phyloP scores from a whole-genome alignment of 2,888 invertebrate genomes.

The Macrophya annulata region DNA sequence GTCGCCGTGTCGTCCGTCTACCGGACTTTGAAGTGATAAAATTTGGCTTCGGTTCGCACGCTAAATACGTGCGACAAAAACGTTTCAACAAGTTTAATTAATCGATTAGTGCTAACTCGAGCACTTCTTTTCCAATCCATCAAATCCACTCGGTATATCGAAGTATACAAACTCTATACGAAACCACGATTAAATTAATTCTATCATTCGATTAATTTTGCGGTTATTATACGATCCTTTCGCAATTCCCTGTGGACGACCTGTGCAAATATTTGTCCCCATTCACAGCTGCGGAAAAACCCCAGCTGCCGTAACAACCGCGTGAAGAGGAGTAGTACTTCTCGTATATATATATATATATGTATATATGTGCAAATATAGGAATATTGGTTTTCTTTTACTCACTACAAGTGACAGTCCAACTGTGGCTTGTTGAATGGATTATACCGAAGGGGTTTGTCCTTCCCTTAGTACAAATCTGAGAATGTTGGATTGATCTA shows the following conservation, averaged over 20 bases:
- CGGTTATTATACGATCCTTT: conserved; percentile 21
- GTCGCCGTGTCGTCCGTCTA: background rate
- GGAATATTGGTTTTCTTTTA: background rate
- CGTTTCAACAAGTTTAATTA: background rate
- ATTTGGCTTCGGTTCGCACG: conserved; percentile 3
- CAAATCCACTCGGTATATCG: conserved; percentile 11
- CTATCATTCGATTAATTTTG: conserved; percentile 6
- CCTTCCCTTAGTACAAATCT: background rate
- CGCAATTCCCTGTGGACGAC: conserved; percentile 5
- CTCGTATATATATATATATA: background rate
- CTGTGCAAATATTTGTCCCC: conserved; percentile 33
- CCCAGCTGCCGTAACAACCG: conserved; percentile 2
- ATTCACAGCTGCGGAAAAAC: conserved; percentile 31
- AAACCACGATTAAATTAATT: background rate
- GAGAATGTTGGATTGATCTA: background rate
- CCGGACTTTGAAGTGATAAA: conserved; percentile 63
- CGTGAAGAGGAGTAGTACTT: background rate
- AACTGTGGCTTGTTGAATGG: background rate
- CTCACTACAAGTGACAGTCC: background rate
- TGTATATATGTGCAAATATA: conserved; percentile 6
- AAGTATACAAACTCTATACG: background rate
- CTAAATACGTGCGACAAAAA: background rate
- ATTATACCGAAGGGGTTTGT: background rate
- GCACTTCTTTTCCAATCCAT: background rate
- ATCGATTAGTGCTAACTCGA: background rate